phyloP scores from a whole-genome alignment of 2,113 vertebrate species.

The Menura novaehollandiae region DNA sequence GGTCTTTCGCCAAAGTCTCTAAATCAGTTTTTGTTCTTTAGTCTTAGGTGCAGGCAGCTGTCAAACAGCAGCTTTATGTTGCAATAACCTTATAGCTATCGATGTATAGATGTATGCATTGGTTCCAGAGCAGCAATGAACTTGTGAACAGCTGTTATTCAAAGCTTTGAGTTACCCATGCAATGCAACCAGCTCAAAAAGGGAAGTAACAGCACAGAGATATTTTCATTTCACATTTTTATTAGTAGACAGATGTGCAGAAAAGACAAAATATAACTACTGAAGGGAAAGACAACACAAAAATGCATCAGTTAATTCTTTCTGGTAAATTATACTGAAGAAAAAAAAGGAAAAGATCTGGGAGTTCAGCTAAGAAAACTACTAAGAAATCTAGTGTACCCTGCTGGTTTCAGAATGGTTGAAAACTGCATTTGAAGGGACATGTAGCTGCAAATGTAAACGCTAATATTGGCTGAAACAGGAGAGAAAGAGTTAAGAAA shows the following conservation, averaged over 20 bases:
- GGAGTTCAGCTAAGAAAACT: conserved; percentile 71
- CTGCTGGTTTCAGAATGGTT: conserved; percentile 76
- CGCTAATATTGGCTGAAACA: conserved; percentile 25
- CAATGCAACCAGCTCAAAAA: not conserved
- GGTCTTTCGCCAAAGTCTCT: not conserved
- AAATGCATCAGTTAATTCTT: conserved; percentile 72
- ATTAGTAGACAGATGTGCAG: conserved; percentile 82
- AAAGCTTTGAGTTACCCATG: not conserved
- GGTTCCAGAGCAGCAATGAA: not conserved
- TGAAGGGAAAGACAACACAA: conserved; percentile 74
- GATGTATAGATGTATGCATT: not conserved
- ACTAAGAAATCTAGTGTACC: conserved; percentile 68
- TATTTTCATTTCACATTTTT: conserved; percentile 79
- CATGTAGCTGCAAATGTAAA: conserved; percentile 68
- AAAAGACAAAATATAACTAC: conserved; percentile 80
- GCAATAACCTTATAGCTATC: not conserved
- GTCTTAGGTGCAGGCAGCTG: not conserved
- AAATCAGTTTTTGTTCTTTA: not conserved
- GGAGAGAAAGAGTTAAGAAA: not conserved
- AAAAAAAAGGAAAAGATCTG: conserved; percentile 47
- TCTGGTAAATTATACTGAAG: conserved; percentile 74
- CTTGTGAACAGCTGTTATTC: fast-evolving
- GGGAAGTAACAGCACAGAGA: conserved; percentile 47
- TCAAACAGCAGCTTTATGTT: not conserved
- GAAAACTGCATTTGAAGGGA: conserved; percentile 71